These are phyloP conservation scores for Bombus waltoni DNA, from an alignment of 1,140 invertebrate genomes.

Conservation along the genomic window DNA sequence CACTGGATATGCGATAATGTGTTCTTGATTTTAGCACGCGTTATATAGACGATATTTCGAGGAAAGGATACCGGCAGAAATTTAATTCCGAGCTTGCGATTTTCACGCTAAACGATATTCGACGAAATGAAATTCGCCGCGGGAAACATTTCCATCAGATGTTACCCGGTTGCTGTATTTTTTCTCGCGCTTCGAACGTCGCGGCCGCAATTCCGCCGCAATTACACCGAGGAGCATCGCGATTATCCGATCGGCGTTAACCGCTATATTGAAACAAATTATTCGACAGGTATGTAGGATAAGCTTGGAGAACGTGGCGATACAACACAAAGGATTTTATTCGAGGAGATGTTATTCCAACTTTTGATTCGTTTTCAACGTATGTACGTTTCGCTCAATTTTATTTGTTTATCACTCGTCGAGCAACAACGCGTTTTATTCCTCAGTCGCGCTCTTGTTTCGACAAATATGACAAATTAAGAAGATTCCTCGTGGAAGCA, in stretches of 20 bases:
- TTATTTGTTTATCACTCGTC: too few species aligned
- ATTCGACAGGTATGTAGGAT: not conserved
- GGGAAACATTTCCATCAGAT: slow-evolving; percentile 30
- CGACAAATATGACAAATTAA: too few species aligned
- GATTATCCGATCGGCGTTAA: slow-evolving; percentile 10
- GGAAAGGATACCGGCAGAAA: not conserved
- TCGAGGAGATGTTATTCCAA: not conserved
- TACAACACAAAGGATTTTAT: not conserved
- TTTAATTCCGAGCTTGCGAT: slow-evolving; percentile 32
- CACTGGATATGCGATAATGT: not conserved
- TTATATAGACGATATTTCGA: not conserved
- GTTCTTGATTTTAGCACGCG: not conserved
- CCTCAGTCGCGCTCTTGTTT: too few species aligned
- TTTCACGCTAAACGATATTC: slow-evolving; percentile 35
- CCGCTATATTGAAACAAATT: not conserved
- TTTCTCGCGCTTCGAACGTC: not conserved
- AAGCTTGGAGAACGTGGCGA: not conserved
- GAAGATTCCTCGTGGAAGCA: too few species aligned
- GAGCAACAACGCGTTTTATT: too few species aligned
- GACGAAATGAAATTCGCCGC: slow-evolving; percentile 43
- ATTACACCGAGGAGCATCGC: not conserved
- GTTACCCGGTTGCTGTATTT: slow-evolving; percentile 9
- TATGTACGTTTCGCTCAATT: not conserved
- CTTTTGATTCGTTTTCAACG: not conserved
- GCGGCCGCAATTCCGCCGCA: not conserved